Evolutionary conservation across 2,888 invertebrate genomes (phyloP).

Genomic region (Pharmacophagus antenor): DNA sequence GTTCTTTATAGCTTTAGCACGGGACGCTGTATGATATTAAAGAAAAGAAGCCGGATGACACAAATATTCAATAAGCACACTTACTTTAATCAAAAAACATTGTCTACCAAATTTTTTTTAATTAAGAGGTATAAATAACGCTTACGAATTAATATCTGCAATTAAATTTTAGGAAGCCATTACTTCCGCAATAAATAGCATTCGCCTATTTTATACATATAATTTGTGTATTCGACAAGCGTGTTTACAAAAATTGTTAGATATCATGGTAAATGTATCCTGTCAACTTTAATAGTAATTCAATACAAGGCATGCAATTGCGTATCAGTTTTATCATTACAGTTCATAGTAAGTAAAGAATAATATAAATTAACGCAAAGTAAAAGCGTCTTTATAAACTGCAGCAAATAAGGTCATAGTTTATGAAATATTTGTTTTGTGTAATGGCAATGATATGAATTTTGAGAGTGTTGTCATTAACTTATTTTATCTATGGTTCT

Average conservation of each 20-base stretch:
- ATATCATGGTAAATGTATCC: constrained; percentile 60
- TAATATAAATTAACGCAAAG: constrained; percentile 35
- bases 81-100: constrained; percentile 44
- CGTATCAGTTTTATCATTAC: constrained; percentile 42
- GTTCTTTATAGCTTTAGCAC: constrained; percentile 65
- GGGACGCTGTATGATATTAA: constrained; percentile 61
- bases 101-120: constrained; percentile 40
- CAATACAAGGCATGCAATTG: constrained; percentile 59
- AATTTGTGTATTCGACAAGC: constrained; percentile 79
- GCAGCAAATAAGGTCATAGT: constrained; percentile 28
- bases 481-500: constrained; percentile 5
- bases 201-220: constrained; percentile 66
- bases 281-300: constrained; percentile 48
- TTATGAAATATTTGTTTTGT: constrained; percentile 29
- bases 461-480: constrained; percentile 52
- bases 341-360: constrained; percentile 39
- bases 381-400: constrained; percentile 28
- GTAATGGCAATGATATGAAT: constrained; percentile 37
- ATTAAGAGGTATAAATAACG: constrained; percentile 50
- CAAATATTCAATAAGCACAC: constrained; percentile 53
- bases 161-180: constrained; percentile 81
- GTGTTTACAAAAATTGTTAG: constrained; percentile 81
- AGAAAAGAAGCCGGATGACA: constrained; percentile 61
- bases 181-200: constrained; percentile 81
- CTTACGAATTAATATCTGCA: constrained; percentile 64